Base-by-base conservation (phyloP, 2,888 invertebrate species). In the Cecidostiba fungosa region DNA sequence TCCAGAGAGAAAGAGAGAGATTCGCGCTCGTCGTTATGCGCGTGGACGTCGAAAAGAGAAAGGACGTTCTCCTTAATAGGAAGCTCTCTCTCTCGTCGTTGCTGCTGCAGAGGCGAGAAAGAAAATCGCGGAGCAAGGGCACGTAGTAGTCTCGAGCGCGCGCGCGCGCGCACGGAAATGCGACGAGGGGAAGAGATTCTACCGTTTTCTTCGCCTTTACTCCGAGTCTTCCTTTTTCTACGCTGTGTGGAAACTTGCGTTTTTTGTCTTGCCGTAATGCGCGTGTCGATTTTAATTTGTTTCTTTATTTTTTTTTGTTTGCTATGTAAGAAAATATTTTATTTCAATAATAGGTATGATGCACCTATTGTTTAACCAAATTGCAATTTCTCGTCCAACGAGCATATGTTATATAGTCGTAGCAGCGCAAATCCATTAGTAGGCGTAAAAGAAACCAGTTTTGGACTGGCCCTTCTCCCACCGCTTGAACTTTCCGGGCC, bases 61-160 rank as follows among this genome's bases (percentile, higher is more conserved):
- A 59, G n/a, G n/a, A n/a, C 54, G 19, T n/a, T 59, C 54, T 59
- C 54, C 54, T n/a, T 59, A 59, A 59, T 59, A 59, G 54, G 54
- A 59, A 8, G n/a, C 54, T 16, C 54, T 23, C 54, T 54, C 19
- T 54, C 54, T 54, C 19, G 50, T 50, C 54, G 54, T 23, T n/a
- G n/a, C 0, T 12, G 43, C 0, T 1, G 43, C 43, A 43, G 43
- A 43, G 43, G 12, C 43, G 43, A 43, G 43, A 43, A 43, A 12
- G 43, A 43, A 43, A 43, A 43, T 43, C 43, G 43, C 43, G 43
- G 43, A 43, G 43, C 66, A 29, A 66, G 14, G 66, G 66, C 26
- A 66, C 26, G 66, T 26, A 29, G 26, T 29, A 1, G 43, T 43
- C 10, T 43, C 43, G 10, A 6, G 59, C 23, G 14, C 16, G 16